Base-by-base conservation (phyloP, 2,888 invertebrate species). In the Fissipunctia ypsillon region DNA sequence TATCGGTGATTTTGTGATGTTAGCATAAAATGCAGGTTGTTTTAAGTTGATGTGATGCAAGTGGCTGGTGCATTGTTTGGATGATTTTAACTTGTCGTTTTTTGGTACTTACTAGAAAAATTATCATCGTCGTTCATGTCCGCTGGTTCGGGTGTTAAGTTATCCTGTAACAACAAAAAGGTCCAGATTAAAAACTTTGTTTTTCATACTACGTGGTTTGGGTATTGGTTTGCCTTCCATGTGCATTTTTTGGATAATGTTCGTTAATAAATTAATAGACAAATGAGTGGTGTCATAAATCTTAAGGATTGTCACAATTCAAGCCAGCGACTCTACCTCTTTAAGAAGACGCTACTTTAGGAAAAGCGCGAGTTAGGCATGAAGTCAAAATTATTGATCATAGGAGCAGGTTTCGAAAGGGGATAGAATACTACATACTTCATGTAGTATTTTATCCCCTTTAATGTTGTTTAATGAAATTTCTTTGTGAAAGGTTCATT, bases 101-200 rank as follows among this genome's bases (percentile, higher is more conserved):
- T 12, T 50, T 64, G 25, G 69, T 83, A 95, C 97, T 97, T 95
- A 97, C 97, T 97, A 90, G 97, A 96, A 90, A 97, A 97, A 88
- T 97, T 97, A 87, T 97, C 97, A 83, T 98, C 98, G 85, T 97
- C 97, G 84, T 96, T 97, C 93, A 97, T 97, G 87, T 97, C 97
- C 6, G 96, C 95, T 14, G 97, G 97, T 89, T 97, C 97, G 43
- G 97, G 97, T 50, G 97, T 97, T 85, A 97, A 94, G 88, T 97
- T 97, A 90, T 98, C 97, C 97, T 98, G 97, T 14, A 97, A 97
- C 93, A 95, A 96, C 79, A 81, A 59, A 56, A 52, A 31, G 3
- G 2, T 22, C 3, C 38, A 16, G 22, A 41, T 66, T 57, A 66
- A 35, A 45, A 64, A 14, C n/a, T 5, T 28, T 28, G 25, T 28